Conservation (phyloP, 2,888 invertebrate species). For the Bombylius major region DNA sequence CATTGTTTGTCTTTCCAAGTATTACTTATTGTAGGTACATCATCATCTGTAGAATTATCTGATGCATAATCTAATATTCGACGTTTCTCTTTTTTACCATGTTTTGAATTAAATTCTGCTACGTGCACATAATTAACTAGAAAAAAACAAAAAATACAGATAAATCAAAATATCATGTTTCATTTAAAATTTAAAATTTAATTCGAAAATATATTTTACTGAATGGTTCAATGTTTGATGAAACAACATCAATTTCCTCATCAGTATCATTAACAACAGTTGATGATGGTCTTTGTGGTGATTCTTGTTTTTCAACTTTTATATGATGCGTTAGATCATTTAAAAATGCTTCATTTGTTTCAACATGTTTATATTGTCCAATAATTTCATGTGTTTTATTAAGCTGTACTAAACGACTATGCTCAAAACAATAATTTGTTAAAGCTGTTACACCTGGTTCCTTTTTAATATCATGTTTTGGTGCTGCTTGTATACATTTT, state of each 20-base stretch:
- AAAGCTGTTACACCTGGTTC: conserved; percentile 40
- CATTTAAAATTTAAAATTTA: conserved; percentile 2
- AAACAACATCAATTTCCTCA: conserved; percentile 40
- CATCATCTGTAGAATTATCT: conserved; percentile 55
- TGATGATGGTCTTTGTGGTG: conserved; percentile 21
- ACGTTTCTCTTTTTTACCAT: conserved; percentile 38
- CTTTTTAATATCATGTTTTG: conserved; percentile 56
- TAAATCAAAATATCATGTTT: neutral
- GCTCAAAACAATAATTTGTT: conserved; percentile 53
- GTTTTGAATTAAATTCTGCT: conserved; percentile 41
- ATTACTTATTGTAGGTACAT: conserved; percentile 47
- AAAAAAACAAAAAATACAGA: conserved; percentile 5
- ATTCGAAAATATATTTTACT: conserved; percentile 33
- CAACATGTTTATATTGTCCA: conserved; percentile 47
- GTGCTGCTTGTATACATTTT: conserved; percentile 66
- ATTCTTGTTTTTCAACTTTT: conserved; percentile 27
- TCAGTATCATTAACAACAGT: conserved; percentile 24
- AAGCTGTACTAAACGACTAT: conserved; percentile 51
- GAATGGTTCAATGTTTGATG: conserved; percentile 45
- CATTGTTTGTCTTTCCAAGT: conserved; percentile 52
- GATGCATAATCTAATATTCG: conserved; percentile 57
- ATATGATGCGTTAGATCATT: conserved; percentile 53
- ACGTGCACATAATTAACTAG: conserved; percentile 30
- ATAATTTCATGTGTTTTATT: conserved; percentile 45
- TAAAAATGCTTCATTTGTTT: conserved; percentile 53